Evolutionary conservation across 37 sponge, comb jelly and placozoan species (phyloP), one percentile per base, ranked within the genome.

Genomic region (Ephydatia muelleri): DNA sequence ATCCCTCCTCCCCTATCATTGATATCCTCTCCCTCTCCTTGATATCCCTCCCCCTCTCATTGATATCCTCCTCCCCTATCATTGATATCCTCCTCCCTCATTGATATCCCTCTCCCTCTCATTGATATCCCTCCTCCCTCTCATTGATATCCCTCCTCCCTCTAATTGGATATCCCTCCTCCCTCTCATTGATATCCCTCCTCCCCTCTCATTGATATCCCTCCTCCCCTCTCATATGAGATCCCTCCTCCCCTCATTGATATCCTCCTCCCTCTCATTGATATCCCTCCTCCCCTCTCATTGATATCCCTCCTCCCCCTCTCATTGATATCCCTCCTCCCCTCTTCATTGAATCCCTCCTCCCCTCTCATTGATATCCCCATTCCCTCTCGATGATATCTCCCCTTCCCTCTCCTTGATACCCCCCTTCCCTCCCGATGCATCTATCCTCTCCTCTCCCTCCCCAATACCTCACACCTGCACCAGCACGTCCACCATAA

Each of bases 111-210:
- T n/a, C n/a, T n/a, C n/a, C n/a, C n/a, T n/a, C n/a, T n/a, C n/a
- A n/a, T n/a, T n/a, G n/a, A n/a, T n/a, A n/a, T n/a, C n/a, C n/a
- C n/a, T n/a, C n/a, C n/a, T n/a, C n/a, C n/a, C n/a, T n/a, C n/a
- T n/a, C n/a, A n/a, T n/a, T n/a, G n/a, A n/a, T n/a, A n/a, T 68
- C 75, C 75, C 75, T 74, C 73, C 73, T 29, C n/a, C 73, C 29
- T 29, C n/a, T 29, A 13, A 25, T 72, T 29, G 28, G 28, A 27
- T 29, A 13, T 29, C n/a, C 73, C 73, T 29, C n/a, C 73, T 25
- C 73, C n/a, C 73, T 25, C 73, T 72, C 73, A 13, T 29, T 72
- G 28, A 13, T 29, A 25, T 72, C 73, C 29, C 73, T 72, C n/a
- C n/a, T n/a, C n/a, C n/a, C n/a, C n/a, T n/a, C n/a, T n/a, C n/a